A percentile compares a stretch with the other conserved stretches of the same genome.
phyloP scores from a whole-genome alignment of 2,888 invertebrate genomes.

The Timema cristinae region DNA sequence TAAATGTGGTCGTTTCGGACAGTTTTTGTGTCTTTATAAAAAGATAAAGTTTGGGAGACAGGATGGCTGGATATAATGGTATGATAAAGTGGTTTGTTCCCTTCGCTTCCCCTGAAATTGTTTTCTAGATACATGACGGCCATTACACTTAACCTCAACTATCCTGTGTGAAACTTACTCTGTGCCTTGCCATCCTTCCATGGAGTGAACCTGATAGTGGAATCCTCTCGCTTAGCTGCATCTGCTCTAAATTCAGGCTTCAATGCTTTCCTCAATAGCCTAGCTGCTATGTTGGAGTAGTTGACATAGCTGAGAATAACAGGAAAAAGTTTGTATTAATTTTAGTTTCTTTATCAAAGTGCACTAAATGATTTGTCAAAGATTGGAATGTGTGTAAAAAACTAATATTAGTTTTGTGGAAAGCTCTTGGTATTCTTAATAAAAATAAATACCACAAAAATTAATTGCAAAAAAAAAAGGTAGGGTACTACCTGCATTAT shows the following conservation, averaged over 20 bases:
- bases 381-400: not conserved
- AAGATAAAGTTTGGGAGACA: too few relatives aligned
- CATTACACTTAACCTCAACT: too few relatives aligned
- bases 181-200: slow-evolving; percentile 84
- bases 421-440: not conserved
- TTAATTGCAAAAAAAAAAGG: not conserved
- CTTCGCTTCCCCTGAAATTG: too few relatives aligned
- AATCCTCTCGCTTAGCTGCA: slow-evolving; percentile 70
- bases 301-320: slow-evolving; percentile 78
- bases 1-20: too few relatives aligned
- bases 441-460: not conserved
- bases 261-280: slow-evolving; percentile 70
- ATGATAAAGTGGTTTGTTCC: too few relatives aligned
- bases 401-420: not conserved
- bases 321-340: slow-evolving; percentile 23
- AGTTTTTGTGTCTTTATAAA: too few relatives aligned
- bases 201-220: slow-evolving; percentile 74
- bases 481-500: too few relatives aligned
- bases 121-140: too few relatives aligned
- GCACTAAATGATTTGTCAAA: not conserved
- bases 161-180: too few relatives aligned
- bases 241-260: slow-evolving; percentile 71
- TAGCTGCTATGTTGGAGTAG: slow-evolving; percentile 92
- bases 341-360: not conserved
- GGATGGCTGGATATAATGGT: too few relatives aligned